These are phyloP conservation scores for Diabrotica balteata DNA, from an alignment of 2,888 invertebrate species.

Conservation along the genomic window DNA sequence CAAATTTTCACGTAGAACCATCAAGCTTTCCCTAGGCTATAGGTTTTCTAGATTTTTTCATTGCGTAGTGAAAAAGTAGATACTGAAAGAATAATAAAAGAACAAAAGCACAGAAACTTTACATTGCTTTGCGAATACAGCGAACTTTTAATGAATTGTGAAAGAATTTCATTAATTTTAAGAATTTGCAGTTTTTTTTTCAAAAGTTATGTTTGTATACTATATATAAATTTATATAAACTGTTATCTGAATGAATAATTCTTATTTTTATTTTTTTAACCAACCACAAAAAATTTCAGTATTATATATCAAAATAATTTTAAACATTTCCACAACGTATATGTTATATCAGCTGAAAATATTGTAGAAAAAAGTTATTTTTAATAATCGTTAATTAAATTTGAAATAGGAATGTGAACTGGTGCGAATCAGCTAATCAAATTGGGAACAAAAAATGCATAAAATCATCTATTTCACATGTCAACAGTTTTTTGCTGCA, in stretches of 20 bases:
- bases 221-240: neutral
- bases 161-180: neutral
- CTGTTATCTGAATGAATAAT: neutral
- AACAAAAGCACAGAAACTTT: neutral
- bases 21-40: neutral
- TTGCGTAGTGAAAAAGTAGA: neutral
- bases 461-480: too few species aligned
- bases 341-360: too few species aligned
- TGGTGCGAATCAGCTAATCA: too few species aligned
- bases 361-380: too few species aligned
- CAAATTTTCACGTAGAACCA: neutral
- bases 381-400: too few species aligned
- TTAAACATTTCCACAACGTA: too few species aligned
- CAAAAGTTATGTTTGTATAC: neutral
- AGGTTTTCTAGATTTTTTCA: neutral
- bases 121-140: neutral
- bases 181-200: neutral
- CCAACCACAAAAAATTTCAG: too few species aligned
- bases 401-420: too few species aligned
- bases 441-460: too few species aligned
- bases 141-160: slow-evolving; percentile 1
- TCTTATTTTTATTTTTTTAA: too few species aligned
- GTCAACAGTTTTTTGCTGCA: too few species aligned
- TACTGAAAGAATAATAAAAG: neutral
- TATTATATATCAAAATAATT: too few species aligned